phyloP scores from a whole-genome alignment of 2,888 invertebrate genomes.

The Mycalesis mineus region DNA sequence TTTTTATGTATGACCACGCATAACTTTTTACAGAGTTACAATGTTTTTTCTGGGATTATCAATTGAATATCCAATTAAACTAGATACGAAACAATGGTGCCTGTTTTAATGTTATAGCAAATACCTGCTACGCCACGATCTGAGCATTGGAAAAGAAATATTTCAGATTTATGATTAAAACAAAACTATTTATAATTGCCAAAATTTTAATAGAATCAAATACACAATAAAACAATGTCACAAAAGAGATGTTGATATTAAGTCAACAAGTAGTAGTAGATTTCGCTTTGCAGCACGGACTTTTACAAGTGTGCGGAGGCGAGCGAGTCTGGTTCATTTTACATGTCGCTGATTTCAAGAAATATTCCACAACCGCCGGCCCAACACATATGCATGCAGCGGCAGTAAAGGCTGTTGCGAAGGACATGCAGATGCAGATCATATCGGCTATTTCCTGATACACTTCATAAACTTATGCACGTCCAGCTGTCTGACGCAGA shows the following conservation, averaged over 20 bases:
- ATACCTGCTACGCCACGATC: too few relatives aligned
- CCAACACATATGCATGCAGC: slow-evolving; percentile 47
- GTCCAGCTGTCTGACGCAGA: slow-evolving; percentile 55
- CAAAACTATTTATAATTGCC: neutral
- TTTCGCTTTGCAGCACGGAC: slow-evolving; percentile 45
- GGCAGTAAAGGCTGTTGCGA: slow-evolving; percentile 45
- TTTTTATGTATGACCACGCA: too few relatives aligned
- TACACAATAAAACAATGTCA: neutral
- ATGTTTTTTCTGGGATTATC: too few relatives aligned
- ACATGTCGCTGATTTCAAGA: slow-evolving; percentile 30
- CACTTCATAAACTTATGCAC: slow-evolving; percentile 54
- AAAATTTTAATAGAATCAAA: neutral
- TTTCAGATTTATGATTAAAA: too few relatives aligned
- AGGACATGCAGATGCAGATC: slow-evolving; percentile 49
- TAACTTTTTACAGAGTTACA: too few relatives aligned
- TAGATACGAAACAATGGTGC: too few relatives aligned
- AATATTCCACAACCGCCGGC: slow-evolving; percentile 46
- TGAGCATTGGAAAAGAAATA: too few relatives aligned
- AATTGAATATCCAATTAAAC: too few relatives aligned
- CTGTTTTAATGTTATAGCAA: too few relatives aligned
- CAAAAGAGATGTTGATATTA: neutral
- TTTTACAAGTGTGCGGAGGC: slow-evolving; percentile 37
- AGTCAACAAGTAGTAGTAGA: slow-evolving; percentile 20
- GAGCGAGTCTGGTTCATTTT: neutral
- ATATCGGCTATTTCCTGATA: slow-evolving; percentile 47